Conservation (phyloP, 2,797 vertebrate species). For the Eulemur mongoz region DNA sequence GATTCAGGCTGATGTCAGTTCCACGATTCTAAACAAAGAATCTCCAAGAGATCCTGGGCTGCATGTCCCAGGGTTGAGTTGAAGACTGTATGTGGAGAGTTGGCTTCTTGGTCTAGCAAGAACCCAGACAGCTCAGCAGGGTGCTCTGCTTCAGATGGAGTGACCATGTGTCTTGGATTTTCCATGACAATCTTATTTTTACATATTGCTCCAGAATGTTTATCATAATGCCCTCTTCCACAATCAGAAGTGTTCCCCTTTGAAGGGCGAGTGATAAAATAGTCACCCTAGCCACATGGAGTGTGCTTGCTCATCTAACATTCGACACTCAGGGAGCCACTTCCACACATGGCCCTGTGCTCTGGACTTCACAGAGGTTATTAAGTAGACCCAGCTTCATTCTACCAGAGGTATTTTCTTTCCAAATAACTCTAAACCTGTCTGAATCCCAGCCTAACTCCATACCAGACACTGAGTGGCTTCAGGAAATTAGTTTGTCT, state of each 20-base stretch:
- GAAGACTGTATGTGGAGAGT: background rate
- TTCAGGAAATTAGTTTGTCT: constrained; percentile 9
- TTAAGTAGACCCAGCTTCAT: background rate
- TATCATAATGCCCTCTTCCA: background rate
- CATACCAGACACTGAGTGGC: background rate
- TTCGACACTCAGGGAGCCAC: background rate
- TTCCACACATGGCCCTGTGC: background rate
- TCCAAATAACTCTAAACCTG: background rate
- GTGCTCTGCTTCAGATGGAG: background rate
- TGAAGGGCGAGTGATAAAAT: background rate
- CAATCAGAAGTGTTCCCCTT: background rate
- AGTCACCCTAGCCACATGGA: background rate
- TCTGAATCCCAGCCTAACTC: background rate
- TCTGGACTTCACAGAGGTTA: background rate
- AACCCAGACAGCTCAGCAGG: background rate
- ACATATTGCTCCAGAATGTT: background rate
- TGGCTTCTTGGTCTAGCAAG: background rate
- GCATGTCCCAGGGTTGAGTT: background rate
- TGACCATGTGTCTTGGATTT: background rate
- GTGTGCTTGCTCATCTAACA: background rate
- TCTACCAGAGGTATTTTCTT: background rate
- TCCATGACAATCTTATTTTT: background rate
- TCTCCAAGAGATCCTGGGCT: background rate
- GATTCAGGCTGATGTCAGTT: background rate
- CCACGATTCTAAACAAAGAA: background rate